A percentile compares a stretch with the other conserved stretches of the same genome.
phyloP scores from a whole-genome alignment of 1,140 invertebrate genomes.

The Atopsyche davidsoni region DNA sequence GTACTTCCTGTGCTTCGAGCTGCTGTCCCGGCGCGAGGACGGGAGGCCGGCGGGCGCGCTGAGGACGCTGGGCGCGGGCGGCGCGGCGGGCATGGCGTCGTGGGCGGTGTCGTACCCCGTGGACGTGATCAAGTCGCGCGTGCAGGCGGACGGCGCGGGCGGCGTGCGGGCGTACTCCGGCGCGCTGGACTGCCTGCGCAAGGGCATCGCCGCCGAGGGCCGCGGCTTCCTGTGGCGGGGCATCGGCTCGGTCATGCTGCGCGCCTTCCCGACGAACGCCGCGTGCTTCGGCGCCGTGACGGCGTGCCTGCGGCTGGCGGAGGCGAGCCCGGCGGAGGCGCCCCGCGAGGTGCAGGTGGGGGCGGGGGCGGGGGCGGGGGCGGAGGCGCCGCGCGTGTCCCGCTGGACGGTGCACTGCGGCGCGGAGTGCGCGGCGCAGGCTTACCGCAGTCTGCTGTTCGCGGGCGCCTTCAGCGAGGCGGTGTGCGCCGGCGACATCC shows the following conservation, averaged over 20 bases:
- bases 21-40: slow-evolving; percentile 47
- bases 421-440: slow-evolving; percentile 32
- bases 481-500: slow-evolving; percentile 38
- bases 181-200: slow-evolving; percentile 63
- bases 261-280: slow-evolving; percentile 90
- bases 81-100: slow-evolving; percentile 73
- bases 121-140: slow-evolving; percentile 83
- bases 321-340: slow-evolving; percentile 32
- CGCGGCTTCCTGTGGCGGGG: slow-evolving; percentile 62
- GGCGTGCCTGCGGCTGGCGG: slow-evolving; percentile 52
- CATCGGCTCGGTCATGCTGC: slow-evolving; percentile 66
- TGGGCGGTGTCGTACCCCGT: slow-evolving; percentile 84
- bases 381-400: slow-evolving; percentile 29
- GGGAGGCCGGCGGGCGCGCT: slow-evolving; percentile 40
- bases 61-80: slow-evolving; percentile 69
- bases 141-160: slow-evolving; percentile 67
- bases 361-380: slow-evolving; percentile 30
- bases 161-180: slow-evolving; percentile 53
- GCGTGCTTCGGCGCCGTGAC: slow-evolving; percentile 82
- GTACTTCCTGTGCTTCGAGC: slow-evolving; percentile 65
- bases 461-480: slow-evolving; percentile 38
- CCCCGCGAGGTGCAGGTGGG: slow-evolving; percentile 26
- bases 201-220: slow-evolving; percentile 66
- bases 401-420: slow-evolving; percentile 9
- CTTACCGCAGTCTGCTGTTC: slow-evolving; percentile 35